Conservation (phyloP, 2,888 invertebrate species). For the Ochropleura plecta region DNA sequence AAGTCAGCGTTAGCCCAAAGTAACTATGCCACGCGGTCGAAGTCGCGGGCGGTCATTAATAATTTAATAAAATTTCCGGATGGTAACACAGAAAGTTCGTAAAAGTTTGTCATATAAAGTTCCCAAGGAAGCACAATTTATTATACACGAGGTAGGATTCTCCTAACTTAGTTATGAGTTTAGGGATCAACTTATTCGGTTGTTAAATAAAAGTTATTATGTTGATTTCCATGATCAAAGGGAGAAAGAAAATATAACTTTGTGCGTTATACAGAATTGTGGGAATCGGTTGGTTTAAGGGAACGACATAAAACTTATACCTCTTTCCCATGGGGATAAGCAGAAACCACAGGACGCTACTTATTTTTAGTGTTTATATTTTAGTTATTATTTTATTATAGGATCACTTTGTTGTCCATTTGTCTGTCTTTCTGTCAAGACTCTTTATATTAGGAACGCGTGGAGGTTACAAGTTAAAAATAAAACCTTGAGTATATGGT, state of each 20-base stretch:
- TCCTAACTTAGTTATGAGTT: conserved; percentile 52
- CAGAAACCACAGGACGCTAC: too few relatives aligned
- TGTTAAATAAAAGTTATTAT: conserved; percentile 34
- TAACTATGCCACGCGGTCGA: too few relatives aligned
- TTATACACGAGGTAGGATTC: conserved; percentile 26
- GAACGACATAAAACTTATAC: background rate
- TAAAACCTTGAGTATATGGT: too few relatives aligned
- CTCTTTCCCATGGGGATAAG: too few relatives aligned
- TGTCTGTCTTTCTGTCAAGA: too few relatives aligned
- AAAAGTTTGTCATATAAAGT: conserved; percentile 31
- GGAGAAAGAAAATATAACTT: background rate
- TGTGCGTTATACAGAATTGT: conserved; percentile 4
- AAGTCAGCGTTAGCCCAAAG: too few relatives aligned
- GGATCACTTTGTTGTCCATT: too few relatives aligned
- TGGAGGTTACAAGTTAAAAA: too few relatives aligned
- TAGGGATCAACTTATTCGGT: conserved; percentile 40
- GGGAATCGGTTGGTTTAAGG: background rate
- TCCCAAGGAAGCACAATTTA: conserved; percentile 41
- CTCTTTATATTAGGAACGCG: too few relatives aligned
- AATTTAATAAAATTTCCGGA: background rate
- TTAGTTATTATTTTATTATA: too few relatives aligned
- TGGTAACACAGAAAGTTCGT: conserved; percentile 28
- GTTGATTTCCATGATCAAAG: conserved; percentile 43
- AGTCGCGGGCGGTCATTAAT: conserved; percentile 10
- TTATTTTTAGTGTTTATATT: too few relatives aligned